phyloP scores from a whole-genome alignment of 2,113 vertebrate genomes.

The Motacilla tschutschensis region DNA sequence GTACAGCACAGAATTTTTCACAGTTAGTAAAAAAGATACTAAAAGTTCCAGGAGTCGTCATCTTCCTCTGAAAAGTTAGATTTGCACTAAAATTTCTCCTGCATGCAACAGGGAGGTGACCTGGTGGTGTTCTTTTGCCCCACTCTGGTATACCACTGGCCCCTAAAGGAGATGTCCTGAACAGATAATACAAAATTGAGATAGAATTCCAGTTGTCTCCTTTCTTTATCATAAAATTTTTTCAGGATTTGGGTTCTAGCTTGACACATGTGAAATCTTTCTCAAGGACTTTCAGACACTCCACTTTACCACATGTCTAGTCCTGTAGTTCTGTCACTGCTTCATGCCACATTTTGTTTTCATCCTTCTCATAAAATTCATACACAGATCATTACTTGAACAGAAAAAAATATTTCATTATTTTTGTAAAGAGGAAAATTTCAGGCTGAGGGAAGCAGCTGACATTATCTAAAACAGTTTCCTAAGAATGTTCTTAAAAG shows the following conservation, averaged over 20 bases:
- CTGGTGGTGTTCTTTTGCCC: fast-evolving
- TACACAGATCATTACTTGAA: neutral
- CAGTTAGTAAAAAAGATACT: neutral
- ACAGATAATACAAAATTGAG: neutral
- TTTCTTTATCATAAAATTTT: no score
- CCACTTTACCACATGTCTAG: neutral
- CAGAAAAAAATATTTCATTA: neutral
- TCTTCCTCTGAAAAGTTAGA: neutral
- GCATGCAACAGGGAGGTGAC: fast-evolving
- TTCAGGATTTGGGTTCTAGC: no score
- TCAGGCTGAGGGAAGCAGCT: neutral
- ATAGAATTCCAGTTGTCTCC: no score
- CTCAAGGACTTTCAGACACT: neutral
- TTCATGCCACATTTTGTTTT: neutral
- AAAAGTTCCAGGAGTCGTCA: fast-evolving
- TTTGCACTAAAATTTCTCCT: neutral
- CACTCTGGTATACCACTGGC: fast-evolving
- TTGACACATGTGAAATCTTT: neutral
- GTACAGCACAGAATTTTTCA: fast-evolving
- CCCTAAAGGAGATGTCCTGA: neutral
- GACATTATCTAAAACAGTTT: neutral
- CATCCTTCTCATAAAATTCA: neutral
- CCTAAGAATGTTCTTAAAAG: neutral
- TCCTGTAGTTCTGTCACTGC: neutral
- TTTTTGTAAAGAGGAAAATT: neutral